Evolutionary conservation across 2,113 vertebrate species (phyloP).

Genomic region (Gallinago media): DNA sequence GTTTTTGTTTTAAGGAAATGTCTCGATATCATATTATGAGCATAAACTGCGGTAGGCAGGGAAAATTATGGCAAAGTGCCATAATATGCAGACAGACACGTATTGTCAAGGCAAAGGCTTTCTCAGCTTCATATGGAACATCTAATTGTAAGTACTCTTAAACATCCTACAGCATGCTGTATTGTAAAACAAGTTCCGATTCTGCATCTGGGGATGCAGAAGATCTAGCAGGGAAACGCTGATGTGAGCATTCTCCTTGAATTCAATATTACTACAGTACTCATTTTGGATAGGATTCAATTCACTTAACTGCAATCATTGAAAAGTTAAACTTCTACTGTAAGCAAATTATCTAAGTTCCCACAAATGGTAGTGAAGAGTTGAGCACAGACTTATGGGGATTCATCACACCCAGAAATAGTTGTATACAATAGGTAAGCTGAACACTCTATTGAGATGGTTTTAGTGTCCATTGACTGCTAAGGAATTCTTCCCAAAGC

Average conservation of each 20-base stretch:
- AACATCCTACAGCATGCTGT: background rate
- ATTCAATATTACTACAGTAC: background rate
- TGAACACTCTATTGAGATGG: background rate
- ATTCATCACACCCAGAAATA: background rate
- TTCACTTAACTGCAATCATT: background rate
- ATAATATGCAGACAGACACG: background rate
- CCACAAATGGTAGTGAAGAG: background rate
- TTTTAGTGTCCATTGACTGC: background rate
- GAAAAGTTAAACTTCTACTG: background rate
- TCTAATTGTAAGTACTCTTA: background rate
- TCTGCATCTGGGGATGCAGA: background rate
- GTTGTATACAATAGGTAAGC: background rate
- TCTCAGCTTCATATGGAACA: background rate
- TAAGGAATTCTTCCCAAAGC: background rate
- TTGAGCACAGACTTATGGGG: rapidly evolving
- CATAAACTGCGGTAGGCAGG: background rate
- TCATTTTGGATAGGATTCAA: background rate
- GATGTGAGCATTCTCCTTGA: background rate
- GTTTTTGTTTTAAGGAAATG: background rate
- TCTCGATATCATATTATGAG: background rate
- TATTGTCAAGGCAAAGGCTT: background rate
- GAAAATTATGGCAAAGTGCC: background rate
- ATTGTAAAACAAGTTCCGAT: background rate
- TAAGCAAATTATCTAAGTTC: background rate
- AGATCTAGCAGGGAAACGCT: background rate